Evolutionary conservation across 2,113 vertebrate genomes (phyloP).

Genomic region (Parus major): DNA sequence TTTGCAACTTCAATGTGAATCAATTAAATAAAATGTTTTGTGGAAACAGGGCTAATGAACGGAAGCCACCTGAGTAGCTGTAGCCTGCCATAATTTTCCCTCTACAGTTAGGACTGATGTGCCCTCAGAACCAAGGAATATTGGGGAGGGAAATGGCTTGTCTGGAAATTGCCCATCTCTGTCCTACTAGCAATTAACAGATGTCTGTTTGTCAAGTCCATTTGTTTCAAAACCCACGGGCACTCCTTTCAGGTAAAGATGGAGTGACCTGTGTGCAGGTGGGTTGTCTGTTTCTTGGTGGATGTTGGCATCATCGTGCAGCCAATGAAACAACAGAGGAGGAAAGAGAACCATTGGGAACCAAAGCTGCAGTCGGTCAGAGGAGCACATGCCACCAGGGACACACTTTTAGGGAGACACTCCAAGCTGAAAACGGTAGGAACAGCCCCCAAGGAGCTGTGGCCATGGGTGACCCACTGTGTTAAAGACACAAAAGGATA

Average conservation of each 20-base stretch:
- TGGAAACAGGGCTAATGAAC: background rate
- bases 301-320: background rate
- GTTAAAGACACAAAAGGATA: background rate
- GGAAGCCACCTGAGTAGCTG: background rate
- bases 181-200: background rate
- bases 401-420: accelerated
- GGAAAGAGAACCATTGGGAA: background rate
- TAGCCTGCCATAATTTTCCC: background rate
- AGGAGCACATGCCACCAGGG: background rate
- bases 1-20: background rate
- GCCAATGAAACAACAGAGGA: background rate
- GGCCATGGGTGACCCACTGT: too few species aligned
- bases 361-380: background rate
- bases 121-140: background rate
- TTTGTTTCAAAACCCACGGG: background rate
- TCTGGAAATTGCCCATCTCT: background rate
- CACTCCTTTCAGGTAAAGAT: background rate
- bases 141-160: background rate
- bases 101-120: background rate
- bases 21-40: background rate
- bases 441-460: accelerated
- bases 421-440: background rate
- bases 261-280: background rate
- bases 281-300: background rate
- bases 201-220: background rate